Evolutionary conservation across 1,140 invertebrate species (phyloP), one percentile per base, ranked within the genome.

Genomic region (Lerema accius): DNA sequence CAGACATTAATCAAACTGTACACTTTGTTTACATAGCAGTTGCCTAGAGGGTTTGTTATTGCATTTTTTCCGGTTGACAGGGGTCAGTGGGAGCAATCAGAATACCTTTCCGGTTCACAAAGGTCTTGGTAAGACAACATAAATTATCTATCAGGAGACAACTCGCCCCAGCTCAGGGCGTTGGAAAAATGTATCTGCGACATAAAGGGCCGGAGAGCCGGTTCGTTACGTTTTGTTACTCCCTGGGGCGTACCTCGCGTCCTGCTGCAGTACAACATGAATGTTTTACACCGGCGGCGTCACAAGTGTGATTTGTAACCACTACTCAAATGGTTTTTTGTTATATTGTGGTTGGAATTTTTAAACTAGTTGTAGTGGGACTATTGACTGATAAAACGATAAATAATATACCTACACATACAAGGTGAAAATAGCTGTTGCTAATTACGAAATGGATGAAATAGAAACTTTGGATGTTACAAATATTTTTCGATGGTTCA

Each of bases 181-280:
- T 53, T 70, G 70, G 76, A 80, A 82, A 88, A 80, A 86, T 81
- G 78, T 87, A 83, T 83, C 70, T 76, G 71, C 62, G 73, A 76
- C 71, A 74, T 84, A 83, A 84, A 82, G 81, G 78, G 70, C 78
- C 74, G 74, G 66, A 70, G 69, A 62, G 63, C 43, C 62, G 80
- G 79, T 86, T 88, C 82, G 84, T 88, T 88, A 85, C 79, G 66
- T 86, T 86, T 86, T 86, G 85, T 86, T 63, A 71, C 61, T 75
- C 85, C 76, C 85, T 37, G 43, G 85, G 81, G 84, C 67, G 67
- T 66, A 62, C 69, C 78, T 80, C 69, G 62, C 62, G 59, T 63
- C 65, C 46, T 59, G 55, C 67, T 65, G 28, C 51, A 45, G 53
- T 65, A 39, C 53, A 65, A 73, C 80, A 80, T 82, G 82, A 88